Evolutionary conservation across 2,888 invertebrate species (phyloP), one percentile per base, ranked within the genome.

Genomic region (Galerucella nymphaeae): DNA sequence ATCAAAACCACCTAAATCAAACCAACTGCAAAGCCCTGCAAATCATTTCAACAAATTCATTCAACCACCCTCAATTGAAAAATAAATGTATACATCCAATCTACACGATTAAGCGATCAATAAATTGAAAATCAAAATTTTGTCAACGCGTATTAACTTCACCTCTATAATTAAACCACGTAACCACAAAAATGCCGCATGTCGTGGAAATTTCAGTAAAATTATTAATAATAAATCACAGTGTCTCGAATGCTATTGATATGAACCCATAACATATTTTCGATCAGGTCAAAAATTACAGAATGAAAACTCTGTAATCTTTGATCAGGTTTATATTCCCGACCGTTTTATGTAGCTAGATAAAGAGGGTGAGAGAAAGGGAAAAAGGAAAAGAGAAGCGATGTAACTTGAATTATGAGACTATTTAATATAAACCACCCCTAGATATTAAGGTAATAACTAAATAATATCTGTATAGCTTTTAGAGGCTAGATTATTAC

Each of bases 171-270:
- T 53, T 53, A 18, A 53, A 53, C 53, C 53, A 10, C 53, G 10
- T 11, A 30, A 58, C 58, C 58, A n/a, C 58, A 58, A 58, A 58
- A 58, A 58, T 58, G 23, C 30, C 58, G 6, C 58, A 58, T 30
- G 14, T 30, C 58, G n/a, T 30, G 6, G 58, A 53, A 18, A n/a
- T 9, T 53, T 53, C 18, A 53, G 53, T 53, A 9, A 53, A 53
- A 53, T 2, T 11, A 18, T 53, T 53, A 53, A 53, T 53, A 53
- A 53, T 53, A 53, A 53, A 53, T 53, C 10, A 18, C 50, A 9
- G 9, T 53, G 9, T 18, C 11, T 18, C 1, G 9, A 18, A 53
- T 53, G 9, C 53, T 53, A 18, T 53, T 53, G 53, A 53, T 53
- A 18, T 9, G 18, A 53, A 53, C 18, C 9, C 18, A 16, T 53